phyloP scores from a whole-genome alignment of 2,888 invertebrate species.

The Drosophila nr. medialis region DNA sequence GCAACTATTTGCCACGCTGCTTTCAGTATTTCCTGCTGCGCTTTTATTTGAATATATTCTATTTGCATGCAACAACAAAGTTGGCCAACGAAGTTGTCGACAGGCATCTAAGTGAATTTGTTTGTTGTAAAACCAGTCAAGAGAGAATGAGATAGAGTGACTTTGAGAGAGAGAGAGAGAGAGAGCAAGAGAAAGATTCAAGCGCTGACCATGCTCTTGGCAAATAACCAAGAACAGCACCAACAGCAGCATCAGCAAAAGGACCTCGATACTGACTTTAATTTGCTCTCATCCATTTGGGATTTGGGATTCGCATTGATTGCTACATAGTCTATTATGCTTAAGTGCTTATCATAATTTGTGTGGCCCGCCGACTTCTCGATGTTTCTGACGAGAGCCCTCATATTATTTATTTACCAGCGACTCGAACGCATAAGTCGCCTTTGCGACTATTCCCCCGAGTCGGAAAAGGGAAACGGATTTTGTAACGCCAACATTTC shows the following conservation, averaged over 20 bases:
- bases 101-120: slow-evolving; percentile 73
- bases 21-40: slow-evolving; percentile 44
- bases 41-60: slow-evolving; percentile 49
- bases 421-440: slow-evolving; percentile 51
- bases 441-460: slow-evolving; percentile 53
- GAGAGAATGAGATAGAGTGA: slow-evolving; percentile 10
- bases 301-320: slow-evolving; percentile 63
- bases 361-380: slow-evolving; percentile 28
- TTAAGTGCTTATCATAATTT: slow-evolving; percentile 80
- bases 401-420: slow-evolving; percentile 49
- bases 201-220: slow-evolving; percentile 74
- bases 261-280: slow-evolving; percentile 46
- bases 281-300: slow-evolving; percentile 46
- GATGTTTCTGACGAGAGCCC: slow-evolving; percentile 8
- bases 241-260: not conserved
- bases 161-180: not conserved
- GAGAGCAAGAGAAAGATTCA: slow-evolving; percentile 7
- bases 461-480: slow-evolving; percentile 56
- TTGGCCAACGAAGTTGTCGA: slow-evolving; percentile 68
- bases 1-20: slow-evolving; percentile 69
- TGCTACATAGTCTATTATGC: slow-evolving; percentile 71
- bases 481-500: slow-evolving; percentile 44
- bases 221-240: slow-evolving; percentile 37
- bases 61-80: slow-evolving; percentile 52
- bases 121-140: slow-evolving; percentile 43